These are phyloP conservation scores for Erebia aethiops DNA, from an alignment of 2,888 invertebrate species.

Conservation along the genomic window DNA sequence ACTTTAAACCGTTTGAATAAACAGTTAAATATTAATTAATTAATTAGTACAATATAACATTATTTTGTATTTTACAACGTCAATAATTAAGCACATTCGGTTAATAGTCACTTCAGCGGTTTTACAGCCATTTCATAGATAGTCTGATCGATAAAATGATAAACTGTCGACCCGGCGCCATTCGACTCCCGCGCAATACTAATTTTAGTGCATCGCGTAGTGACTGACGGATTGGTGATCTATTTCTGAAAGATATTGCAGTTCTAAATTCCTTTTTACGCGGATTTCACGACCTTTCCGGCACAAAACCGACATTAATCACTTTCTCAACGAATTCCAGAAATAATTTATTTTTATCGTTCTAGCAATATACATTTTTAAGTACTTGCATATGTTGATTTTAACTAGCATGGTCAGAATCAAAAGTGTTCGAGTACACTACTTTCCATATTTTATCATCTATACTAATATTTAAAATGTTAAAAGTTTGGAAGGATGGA, in stretches of 20 bases:
- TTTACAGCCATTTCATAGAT: neutral
- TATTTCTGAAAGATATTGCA: slow-evolving; percentile 39
- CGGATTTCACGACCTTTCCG: neutral
- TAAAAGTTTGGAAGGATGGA: too few relatives aligned
- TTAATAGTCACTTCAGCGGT: neutral
- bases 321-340: neutral
- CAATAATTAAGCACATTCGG: neutral
- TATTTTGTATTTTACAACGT: neutral
- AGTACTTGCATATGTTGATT: too few relatives aligned
- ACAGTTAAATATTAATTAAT: too few relatives aligned
- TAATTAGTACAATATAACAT: too few relatives aligned
- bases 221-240: slow-evolving; percentile 38
- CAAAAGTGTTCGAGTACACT: too few relatives aligned
- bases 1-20: too few relatives aligned
- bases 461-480: too few relatives aligned
- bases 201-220: slow-evolving; percentile 26
- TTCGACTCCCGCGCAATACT: slow-evolving; percentile 37
- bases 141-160: neutral
- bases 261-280: slow-evolving; percentile 31
- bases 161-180: slow-evolving; percentile 15
- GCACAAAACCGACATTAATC: neutral
- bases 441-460: too few relatives aligned
- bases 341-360: too few relatives aligned
- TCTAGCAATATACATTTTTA: neutral
- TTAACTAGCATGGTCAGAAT: too few relatives aligned